Evolutionary conservation across 1,140 invertebrate species (phyloP), one percentile per base, ranked within the genome.

Genomic region (Cotesia chilonis): DNA sequence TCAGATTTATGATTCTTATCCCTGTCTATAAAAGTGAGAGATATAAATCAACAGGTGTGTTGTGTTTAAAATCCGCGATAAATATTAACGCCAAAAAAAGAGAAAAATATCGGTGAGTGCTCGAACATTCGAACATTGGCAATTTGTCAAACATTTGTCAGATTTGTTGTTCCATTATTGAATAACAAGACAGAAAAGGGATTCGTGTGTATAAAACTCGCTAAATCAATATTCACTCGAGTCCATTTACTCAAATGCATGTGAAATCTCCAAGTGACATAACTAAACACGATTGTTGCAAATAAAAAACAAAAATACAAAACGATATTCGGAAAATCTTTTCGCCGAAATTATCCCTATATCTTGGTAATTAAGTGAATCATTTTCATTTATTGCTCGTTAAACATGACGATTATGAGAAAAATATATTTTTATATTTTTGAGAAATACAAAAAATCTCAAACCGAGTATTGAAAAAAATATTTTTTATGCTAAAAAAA

Each of bases 21-120:
- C 5, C 5, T 57, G n/a, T 14, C 0, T n/a, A 57, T n/a, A 57
- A 2, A 20, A 17, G 17, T 52, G 37, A 3, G 36, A 59, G 7
- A 9, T 59, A 51, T 41, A 38, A 36, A 60, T 63, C 70, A 72
- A 72, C 70, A 72, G 70, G 70, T 72, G 70, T 55, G 47, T 60
- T 36, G 70, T 47, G 63, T 67, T 52, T 63, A 20, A 52, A 55
- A 59, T 38, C 41, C 4, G 28, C 28, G 35, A 3, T 6, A 54
- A 7, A 54, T 20, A 14, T 7, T 17, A 60, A 41, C 7, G 17
- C n/a, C 6, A 59, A 51, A 61, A 47, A 47, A 70, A 41, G 4
- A 47, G 41, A 3, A 17, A 41, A 47, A 12, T 4, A 28, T 9
- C 14, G n/a, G 59, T 20, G 10, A 61, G 59, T 20, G 17, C 4